Base-by-base conservation (phyloP, 2,888 invertebrate genomes). In the Ophioninae sp. region DNA sequence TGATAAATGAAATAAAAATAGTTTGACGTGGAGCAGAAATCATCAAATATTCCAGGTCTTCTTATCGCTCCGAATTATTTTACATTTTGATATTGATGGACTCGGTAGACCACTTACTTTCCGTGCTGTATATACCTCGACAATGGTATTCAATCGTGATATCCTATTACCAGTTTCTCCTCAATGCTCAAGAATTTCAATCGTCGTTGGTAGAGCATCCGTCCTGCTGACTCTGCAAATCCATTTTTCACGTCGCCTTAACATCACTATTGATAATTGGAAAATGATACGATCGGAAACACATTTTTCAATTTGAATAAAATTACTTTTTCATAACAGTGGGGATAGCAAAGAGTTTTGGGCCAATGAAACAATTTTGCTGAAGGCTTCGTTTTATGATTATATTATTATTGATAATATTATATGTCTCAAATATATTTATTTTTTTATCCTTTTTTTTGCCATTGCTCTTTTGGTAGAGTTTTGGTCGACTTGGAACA, bases 81-180 rank as follows among this genome's bases (percentile, higher is more conserved):
- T 23, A 67, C 76, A 76, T 72, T 39, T 22, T 65, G 64, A 71
- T 77, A 81, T 81, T 71, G 65, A 76, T 73, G 51, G 64, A 17
- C 30, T 58, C 13, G 41, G 59, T 51, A 41, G 63, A 63, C 65
- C 75, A 56, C 56, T 64, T 39, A 67, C 13, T 71, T 64, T 71
- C 30, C 44, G n/a, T 58, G 20, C 58, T 71, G 30, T 30, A 76
- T 76, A 81, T 65, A 76, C 65, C 65, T 65, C 81, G 65, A 81
- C 71, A 81, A 81, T 76, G 69, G 71, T 75, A 81, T 81, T 81
- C 81, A 71, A 44, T 64, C 71, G 44, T 39, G 75, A 76, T 69
- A 81, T 76, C 71, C 71, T 37, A 81, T 76, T 75, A 75, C 58
- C 58, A 22, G 13, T 23, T 64, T 20, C 65, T 44, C 30, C 30